A percentile compares a stretch with the other conserved stretches of the same genome.
These are phyloP conservation scores for Keiferia lycopersicella DNA, from an alignment of 2,888 invertebrate genomes.

Conservation along the genomic window DNA sequence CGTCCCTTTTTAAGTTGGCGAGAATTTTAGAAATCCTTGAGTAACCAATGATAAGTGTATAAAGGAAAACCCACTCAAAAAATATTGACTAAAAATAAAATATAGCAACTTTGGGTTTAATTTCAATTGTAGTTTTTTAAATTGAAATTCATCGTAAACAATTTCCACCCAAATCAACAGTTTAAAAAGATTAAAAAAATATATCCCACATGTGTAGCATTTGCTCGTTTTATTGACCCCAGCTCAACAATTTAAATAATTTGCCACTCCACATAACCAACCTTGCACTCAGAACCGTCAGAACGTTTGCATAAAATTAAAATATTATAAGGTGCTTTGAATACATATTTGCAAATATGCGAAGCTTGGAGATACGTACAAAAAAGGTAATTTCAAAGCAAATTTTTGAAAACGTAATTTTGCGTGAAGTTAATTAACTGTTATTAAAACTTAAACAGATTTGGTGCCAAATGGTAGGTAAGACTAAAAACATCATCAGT, in stretches of 20 bases:
- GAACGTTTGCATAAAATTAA: conserved; percentile 27
- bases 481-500: background rate
- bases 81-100: too few species aligned
- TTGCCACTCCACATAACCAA: conserved; percentile 42
- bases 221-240: conserved; percentile 21
- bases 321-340: conserved; percentile 21
- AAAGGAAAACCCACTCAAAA: too few species aligned
- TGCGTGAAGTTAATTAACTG: background rate
- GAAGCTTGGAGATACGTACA: background rate
- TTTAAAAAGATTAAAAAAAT: too few species aligned
- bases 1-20: background rate
- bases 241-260: conserved; percentile 52
- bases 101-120: too few species aligned
- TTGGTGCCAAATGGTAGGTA: background rate
- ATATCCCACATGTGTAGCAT: conserved; percentile 13
- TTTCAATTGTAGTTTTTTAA: too few species aligned
- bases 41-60: too few species aligned
- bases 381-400: background rate
- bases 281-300: conserved; percentile 43
- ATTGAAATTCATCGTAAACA: background rate
- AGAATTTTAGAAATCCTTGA: background rate
- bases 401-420: background rate
- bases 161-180: background rate
- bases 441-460: background rate
- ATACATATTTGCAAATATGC: conserved; percentile 6